phyloP scores from a whole-genome alignment of 2,113 vertebrate species.

The Proteles cristata region DNA sequence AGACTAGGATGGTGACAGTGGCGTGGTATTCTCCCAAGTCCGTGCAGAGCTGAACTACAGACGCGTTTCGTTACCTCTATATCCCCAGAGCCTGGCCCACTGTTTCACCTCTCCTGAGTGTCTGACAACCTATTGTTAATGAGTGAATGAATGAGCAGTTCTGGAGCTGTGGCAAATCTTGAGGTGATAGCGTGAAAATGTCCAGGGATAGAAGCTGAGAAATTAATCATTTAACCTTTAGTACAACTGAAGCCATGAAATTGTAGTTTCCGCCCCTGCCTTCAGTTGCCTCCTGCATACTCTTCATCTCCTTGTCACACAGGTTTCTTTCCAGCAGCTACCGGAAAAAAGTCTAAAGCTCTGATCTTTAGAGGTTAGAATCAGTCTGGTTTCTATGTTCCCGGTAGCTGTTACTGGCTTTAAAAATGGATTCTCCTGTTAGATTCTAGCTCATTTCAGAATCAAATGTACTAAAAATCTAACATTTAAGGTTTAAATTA shows the following conservation, averaged over 20 bases:
- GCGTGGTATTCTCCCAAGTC: not conserved
- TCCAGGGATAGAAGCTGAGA: not conserved
- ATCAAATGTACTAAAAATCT: not conserved
- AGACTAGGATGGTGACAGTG: not conserved
- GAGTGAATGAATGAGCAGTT: not conserved
- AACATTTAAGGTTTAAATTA: constrained; percentile 2
- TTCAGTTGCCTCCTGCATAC: not conserved
- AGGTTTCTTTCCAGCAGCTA: not conserved
- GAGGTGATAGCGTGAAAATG: not conserved
- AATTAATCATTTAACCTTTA: not conserved
- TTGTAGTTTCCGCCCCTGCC: not conserved
- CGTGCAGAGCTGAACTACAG: not conserved
- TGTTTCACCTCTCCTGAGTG: not conserved
- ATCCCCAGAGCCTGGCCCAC: not conserved
- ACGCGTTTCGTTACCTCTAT: not conserved
- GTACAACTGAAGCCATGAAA: not conserved
- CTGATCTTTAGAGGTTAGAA: not conserved
- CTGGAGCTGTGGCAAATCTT: not conserved
- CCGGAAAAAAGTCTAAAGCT: not conserved
- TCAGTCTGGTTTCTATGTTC: not conserved
- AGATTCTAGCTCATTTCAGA: constrained; percentile 1
- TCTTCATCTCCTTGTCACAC: not conserved
- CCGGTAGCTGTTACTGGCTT: not conserved
- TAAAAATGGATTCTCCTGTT: not conserved
- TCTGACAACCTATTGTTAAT: not conserved